These are phyloP conservation scores for Drosophila hawaiiensis DNA, from an alignment of 2,888 invertebrate genomes.

Conservation along the genomic window DNA sequence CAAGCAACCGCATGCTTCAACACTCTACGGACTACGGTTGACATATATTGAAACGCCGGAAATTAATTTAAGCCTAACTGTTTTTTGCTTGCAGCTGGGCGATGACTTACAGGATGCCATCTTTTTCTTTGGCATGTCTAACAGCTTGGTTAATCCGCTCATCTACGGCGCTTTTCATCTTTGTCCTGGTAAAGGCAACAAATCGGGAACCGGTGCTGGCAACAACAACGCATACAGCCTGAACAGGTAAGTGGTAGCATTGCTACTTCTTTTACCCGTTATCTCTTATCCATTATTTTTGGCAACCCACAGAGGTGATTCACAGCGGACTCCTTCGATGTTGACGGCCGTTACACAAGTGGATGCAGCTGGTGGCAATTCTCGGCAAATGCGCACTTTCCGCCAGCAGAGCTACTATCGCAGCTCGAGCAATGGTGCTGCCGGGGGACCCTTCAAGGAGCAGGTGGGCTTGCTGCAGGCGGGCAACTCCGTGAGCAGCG, in stretches of 20 bases:
- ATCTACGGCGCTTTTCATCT: slow-evolving; percentile 96
- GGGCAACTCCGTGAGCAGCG: slow-evolving; percentile 40
- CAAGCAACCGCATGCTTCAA: slow-evolving; percentile 23
- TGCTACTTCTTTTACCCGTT: background rate
- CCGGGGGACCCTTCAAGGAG: slow-evolving; percentile 67
- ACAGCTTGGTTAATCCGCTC: slow-evolving; percentile 93
- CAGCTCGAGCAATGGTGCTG: slow-evolving; percentile 73
- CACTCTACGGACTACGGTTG: background rate
- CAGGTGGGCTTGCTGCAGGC: slow-evolving; percentile 79
- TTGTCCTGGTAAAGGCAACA: slow-evolving; percentile 87
- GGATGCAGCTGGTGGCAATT: slow-evolving; percentile 78
- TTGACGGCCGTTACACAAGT: slow-evolving; percentile 85
- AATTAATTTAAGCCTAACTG: slow-evolving; percentile 53
- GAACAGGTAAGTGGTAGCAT: slow-evolving; percentile 75
- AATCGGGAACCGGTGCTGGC: slow-evolving; percentile 70
- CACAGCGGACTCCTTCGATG: slow-evolving; percentile 85
- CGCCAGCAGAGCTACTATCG: slow-evolving; percentile 83
- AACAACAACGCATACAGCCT: slow-evolving; percentile 83
- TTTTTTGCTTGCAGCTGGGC: slow-evolving; percentile 87
- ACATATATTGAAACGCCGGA: slow-evolving; percentile 16
- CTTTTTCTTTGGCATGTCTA: slow-evolving; percentile 94
- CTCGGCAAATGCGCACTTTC: slow-evolving; percentile 79
- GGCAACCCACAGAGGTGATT: slow-evolving; percentile 80
- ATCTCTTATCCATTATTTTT: background rate
- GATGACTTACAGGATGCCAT: slow-evolving; percentile 90